Conservation (phyloP, 2,888 invertebrate genomes). For the Erynnis tages region DNA sequence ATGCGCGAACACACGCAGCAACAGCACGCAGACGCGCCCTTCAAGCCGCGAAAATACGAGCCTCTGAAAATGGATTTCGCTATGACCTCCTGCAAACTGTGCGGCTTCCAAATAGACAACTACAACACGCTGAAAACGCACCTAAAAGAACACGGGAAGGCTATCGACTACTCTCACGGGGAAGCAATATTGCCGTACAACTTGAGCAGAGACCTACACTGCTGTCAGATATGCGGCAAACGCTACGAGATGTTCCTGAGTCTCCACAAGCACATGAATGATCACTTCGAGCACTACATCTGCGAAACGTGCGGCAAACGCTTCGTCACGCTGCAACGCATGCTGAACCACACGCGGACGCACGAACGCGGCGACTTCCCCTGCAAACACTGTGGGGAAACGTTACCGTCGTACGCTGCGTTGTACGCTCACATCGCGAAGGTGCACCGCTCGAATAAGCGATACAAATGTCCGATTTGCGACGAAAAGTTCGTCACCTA, state of each 20-base stretch:
- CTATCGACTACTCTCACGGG: constrained; percentile 58
- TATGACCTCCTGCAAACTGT: constrained; percentile 57
- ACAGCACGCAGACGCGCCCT: constrained; percentile 50
- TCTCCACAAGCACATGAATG: constrained; percentile 73
- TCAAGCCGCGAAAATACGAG: constrained; percentile 68
- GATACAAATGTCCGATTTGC: constrained; percentile 74
- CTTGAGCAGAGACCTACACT: constrained; percentile 61
- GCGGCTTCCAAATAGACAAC: constrained; percentile 49
- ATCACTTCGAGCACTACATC: constrained; percentile 70
- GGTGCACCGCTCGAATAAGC: constrained; percentile 62
- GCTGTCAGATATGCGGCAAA: constrained; percentile 69
- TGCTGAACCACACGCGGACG: constrained; percentile 66
- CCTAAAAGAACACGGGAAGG: constrained; percentile 55
- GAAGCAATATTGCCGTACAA: constrained; percentile 71
- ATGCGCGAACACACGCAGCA: constrained; percentile 59
- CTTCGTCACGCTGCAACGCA: constrained; percentile 65
- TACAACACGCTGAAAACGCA: constrained; percentile 60
- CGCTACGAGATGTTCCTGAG: constrained; percentile 70
- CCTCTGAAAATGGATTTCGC: constrained; percentile 71
- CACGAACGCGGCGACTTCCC: constrained; percentile 65
- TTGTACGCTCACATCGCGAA: constrained; percentile 64
- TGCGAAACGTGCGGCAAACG: constrained; percentile 74
- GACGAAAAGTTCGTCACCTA: constrained; percentile 71
- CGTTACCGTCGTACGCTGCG: constrained; percentile 56
- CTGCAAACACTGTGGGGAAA: constrained; percentile 64